Evolutionary conservation across 2,888 invertebrate genomes (phyloP), one percentile per base, ranked within the genome.

Genomic region (Polyommatus icarus): DNA sequence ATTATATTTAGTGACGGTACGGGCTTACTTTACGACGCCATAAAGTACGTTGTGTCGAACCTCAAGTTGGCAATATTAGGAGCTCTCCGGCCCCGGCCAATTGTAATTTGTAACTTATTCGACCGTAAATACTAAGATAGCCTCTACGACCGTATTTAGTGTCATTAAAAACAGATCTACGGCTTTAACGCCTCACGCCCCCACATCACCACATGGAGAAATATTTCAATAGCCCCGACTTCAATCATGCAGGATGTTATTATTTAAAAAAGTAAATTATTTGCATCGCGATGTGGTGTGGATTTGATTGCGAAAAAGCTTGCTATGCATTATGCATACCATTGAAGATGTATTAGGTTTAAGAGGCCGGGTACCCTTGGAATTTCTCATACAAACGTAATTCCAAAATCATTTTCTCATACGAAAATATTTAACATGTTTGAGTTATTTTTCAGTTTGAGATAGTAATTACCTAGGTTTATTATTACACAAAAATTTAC

Each of bases 1-100:
- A 86, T 91, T 90, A 91, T 91, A 87, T 87, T 84, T 86, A 88
- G 88, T 87, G 88, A 85, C 87, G 86, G 88, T 90, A 88, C 90
- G 88, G 89, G 90, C 86, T 85, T 83, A 84, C 83, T 92, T 93
- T 92, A 92, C 88, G 90, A 88, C 84, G 89, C 84, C 84, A 89
- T 92, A 93, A 92, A 93, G 85, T 85, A 88, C 85, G 82, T 84
- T 83, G 84, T 84, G 87, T 87, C 88, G 86, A 87, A 88, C 85
- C 85, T 88, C 87, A 86, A 89, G 89, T 88, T 85, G 86, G 86
- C 87, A 87, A 90, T 89, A 90, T 90, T 90, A 88, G 89, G 85
- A 86, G 86, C 86, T 88, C 87, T 85, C 83, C 84, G 82, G 83
- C 81, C 80, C 82, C 81, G 80, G 85, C 85, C 87, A 89, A 90